phyloP scores from a whole-genome alignment of 2,113 vertebrate species.

The Raja brachyura region DNA sequence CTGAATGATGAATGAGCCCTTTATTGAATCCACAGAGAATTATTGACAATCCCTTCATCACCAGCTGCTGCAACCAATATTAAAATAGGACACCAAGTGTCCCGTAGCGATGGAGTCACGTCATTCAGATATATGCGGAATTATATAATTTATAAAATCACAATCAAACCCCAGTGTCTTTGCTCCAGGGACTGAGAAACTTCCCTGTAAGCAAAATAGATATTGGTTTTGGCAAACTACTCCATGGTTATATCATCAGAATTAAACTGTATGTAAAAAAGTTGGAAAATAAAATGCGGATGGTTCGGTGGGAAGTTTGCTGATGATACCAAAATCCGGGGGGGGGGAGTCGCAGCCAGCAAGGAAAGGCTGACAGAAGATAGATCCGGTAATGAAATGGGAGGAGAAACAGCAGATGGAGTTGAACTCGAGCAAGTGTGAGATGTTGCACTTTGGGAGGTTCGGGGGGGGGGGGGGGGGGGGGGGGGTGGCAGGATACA shows the following conservation, averaged over 20 bases:
- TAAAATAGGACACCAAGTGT: constrained; percentile 20
- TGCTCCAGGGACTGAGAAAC: neutral
- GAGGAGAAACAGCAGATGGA: too few species aligned
- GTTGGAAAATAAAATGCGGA: neutral
- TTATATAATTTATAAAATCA: neutral
- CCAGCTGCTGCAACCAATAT: neutral
- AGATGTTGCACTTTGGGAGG: too few species aligned
- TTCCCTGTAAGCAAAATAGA: constrained; percentile 14
- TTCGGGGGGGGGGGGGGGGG: too few species aligned
- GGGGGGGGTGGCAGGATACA: too few species aligned
- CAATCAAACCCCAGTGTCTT: neutral
- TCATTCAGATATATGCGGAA: constrained; percentile 22
- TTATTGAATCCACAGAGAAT: constrained; percentile 17
- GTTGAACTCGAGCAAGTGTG: too few species aligned
- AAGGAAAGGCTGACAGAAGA: too few species aligned
- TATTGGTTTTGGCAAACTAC: neutral
- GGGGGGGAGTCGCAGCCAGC: too few species aligned
- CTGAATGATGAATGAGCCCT: constrained; percentile 31
- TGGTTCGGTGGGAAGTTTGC: too few species aligned
- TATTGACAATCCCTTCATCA: constrained; percentile 25
- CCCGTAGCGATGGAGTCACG: neutral
- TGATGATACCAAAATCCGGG: too few species aligned
- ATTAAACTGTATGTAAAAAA: neutral
- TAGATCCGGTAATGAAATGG: too few species aligned
- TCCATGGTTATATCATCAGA: neutral